Conservation (phyloP, 2,888 invertebrate species). For the Holacanthella duospinosa region DNA sequence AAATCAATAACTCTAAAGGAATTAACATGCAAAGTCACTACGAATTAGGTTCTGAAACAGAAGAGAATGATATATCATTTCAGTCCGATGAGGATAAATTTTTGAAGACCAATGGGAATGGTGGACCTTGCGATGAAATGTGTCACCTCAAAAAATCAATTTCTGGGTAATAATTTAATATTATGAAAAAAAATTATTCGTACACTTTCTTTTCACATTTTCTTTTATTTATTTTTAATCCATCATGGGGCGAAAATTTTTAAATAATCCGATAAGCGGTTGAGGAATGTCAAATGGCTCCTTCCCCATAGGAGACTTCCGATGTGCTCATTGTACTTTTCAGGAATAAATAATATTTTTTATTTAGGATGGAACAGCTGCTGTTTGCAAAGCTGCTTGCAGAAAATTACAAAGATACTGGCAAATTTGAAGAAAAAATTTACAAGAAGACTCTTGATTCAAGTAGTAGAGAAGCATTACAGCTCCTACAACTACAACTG, state of each 20-base stretch:
- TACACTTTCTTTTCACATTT: no score
- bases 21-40: neutral
- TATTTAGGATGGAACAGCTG: constrained; percentile 1
- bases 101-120: neutral
- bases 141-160: neutral
- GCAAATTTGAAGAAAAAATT: neutral
- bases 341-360: no score
- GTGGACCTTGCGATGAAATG: neutral
- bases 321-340: no score
- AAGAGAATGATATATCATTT: neutral
- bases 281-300: no score
- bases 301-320: no score
- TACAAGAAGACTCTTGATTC: neutral
- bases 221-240: neutral
- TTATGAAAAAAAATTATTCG: no score
- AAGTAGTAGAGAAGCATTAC: neutral
- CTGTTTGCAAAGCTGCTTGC: neutral
- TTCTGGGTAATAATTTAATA: neutral
- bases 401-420: neutral
- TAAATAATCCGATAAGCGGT: no score
- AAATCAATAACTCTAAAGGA: neutral
- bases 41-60: neutral
- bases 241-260: neutral
- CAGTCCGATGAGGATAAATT: neutral
- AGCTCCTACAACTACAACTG: no score